Evolutionary conservation across 2,888 invertebrate species (phyloP).

Genomic region (Ichneumoninae sp.): DNA sequence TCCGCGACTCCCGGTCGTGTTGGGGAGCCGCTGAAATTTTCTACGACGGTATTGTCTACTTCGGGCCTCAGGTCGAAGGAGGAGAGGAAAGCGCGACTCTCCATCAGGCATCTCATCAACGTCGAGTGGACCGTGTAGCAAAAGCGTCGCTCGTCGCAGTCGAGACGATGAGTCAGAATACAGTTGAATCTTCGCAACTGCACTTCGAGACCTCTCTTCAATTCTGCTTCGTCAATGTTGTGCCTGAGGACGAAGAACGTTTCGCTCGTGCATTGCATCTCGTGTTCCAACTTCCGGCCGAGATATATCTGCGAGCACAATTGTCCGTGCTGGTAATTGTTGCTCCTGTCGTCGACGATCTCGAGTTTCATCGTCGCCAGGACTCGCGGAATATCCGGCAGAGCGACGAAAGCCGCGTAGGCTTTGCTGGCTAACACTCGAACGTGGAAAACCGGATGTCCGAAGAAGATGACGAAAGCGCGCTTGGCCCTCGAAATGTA

Average conservation of each 20-base stretch:
- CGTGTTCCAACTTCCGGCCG: slow-evolving; percentile 66
- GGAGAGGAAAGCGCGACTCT: neutral
- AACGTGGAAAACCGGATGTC: slow-evolving; percentile 76
- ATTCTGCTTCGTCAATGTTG: slow-evolving; percentile 1
- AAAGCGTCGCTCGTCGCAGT: neutral
- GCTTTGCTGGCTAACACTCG: slow-evolving; percentile 80
- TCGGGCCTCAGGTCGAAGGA: neutral
- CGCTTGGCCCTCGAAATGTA: slow-evolving; percentile 67
- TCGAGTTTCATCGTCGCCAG: slow-evolving; percentile 66
- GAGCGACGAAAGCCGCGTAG: slow-evolving; percentile 76
- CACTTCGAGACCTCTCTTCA: neutral
- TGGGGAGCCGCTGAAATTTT: slow-evolving; percentile 40
- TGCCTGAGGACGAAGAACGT: slow-evolving; percentile 28
- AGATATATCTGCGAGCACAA: slow-evolving; percentile 75
- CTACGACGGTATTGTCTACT: neutral
- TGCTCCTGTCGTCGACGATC: slow-evolving; percentile 22
- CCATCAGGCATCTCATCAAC: slow-evolving; percentile 34
- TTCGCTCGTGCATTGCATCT: slow-evolving; percentile 35
- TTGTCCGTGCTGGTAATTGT: slow-evolving; percentile 78
- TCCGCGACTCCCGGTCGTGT: slow-evolving; percentile 75
- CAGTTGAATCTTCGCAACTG: slow-evolving; percentile 35
- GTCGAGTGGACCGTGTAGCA: slow-evolving; percentile 39
- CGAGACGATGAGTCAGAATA: neutral
- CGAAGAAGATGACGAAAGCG: slow-evolving; percentile 69
- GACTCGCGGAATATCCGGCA: slow-evolving; percentile 68